Base-by-base conservation (phyloP, 1,140 invertebrate genomes). In the Arion vulgaris region DNA sequence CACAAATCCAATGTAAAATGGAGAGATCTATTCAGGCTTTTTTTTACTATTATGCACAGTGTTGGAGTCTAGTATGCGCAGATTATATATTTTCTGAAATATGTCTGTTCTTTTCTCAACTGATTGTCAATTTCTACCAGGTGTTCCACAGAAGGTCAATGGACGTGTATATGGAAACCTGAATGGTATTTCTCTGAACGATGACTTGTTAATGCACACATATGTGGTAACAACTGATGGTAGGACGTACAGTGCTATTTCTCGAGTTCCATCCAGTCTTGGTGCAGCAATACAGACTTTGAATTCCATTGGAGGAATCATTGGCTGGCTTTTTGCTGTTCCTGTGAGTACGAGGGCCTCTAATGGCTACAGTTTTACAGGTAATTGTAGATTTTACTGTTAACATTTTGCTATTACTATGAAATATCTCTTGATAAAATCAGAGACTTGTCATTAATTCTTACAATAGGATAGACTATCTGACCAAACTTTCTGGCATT, bases 241-340 rank as follows among this genome's bases (percentile, higher is more conserved):
- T 4, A 93, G 97, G 81, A 95, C 95, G 1, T 99, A 98, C 89
- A 98, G 97, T 0, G 97, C 97, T 13, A 93, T 99, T n/a, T 97
- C 96, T 1, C 95, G 95, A 76, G 93, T 97, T 4, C 95, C 95
- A 0, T 91, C 94, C 19, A 92, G 93, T 32, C 93, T 98, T 49
- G 97, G 96, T 0, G 94, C 94, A 28, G 95, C 95, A 87, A 93
- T 98, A 84, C 96, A 97, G 90, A 94, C 96, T 32, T 92, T 98
- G 0, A 95, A 95, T 82, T 94, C 96, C 9, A 91, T 99, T 7
- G 96, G 96, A 5, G 94, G 94, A 28, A 94, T 96, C 0, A 95
- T 98, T 72, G 97, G 96, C 19, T 99, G 97, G 96, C 92, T 99
- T 0, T 99, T 99, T 91, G 97, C 98, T 13, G 95, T 95, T 87